Percentiles rank a stretch among this genome's conserved stretches.
phyloP scores from a whole-genome alignment of 2,113 vertebrate genomes.

The Oreochromis niloticus region DNA sequence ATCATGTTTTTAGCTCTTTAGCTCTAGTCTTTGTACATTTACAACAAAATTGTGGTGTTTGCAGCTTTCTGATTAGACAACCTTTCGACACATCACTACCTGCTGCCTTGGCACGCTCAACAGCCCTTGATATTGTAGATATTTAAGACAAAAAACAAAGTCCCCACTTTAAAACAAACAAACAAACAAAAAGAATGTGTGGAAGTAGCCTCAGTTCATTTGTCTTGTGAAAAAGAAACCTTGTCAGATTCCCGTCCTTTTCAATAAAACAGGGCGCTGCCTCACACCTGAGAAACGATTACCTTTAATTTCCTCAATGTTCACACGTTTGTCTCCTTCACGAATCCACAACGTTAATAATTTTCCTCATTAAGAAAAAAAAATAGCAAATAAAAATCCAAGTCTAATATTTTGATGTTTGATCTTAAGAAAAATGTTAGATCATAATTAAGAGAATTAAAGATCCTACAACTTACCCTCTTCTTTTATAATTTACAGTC shows the following conservation, averaged over 20 bases:
- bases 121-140: not conserved
- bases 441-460: not conserved
- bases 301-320: not conserved
- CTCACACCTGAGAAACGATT: not conserved
- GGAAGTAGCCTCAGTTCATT: not conserved
- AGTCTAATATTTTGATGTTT: not conserved
- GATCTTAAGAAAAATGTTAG: not conserved
- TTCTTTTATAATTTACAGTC: not conserved
- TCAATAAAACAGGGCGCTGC: not conserved
- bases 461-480: not conserved
- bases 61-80: not conserved
- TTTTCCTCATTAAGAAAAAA: accelerated
- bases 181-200: not conserved
- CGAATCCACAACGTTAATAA: not conserved
- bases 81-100: not conserved
- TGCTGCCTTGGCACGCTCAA: not conserved
- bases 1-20: not conserved
- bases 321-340: not conserved
- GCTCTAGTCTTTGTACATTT: not conserved
- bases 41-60: not conserved
- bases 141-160: not conserved
- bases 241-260: not conserved
- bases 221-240: not conserved
- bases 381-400: not conserved
- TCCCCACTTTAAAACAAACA: not conserved